Evolutionary conservation across 2,797 vertebrate species (phyloP), one percentile per base, ranked within the genome.

Genomic region (Pyrocephalus nanus): DNA sequence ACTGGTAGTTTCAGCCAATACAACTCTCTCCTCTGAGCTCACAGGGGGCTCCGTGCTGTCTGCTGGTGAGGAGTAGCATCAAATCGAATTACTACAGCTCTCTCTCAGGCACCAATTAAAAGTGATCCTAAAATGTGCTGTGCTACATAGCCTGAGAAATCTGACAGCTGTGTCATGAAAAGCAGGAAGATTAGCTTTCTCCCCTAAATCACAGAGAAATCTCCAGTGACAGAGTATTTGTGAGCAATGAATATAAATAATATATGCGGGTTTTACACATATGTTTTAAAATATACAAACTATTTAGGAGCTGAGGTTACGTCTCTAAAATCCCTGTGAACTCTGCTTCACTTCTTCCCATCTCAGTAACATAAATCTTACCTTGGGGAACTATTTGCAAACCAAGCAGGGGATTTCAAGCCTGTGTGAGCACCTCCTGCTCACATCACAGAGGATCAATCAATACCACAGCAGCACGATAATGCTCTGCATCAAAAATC

Each of bases 351-450:
- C 48, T 95, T 96, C 66, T 73, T 75, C 12, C 7, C 18, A 62
- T 72, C 53, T 76, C 65, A 43, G 26, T 43, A 70, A 72, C 77
- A 66, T 86, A 85, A 92, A 90, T 95, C 74, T 91, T 93, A 90
- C 75, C 83, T 74, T 27, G 43, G 90, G 47, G 78, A 86, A 54
- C 73, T 36, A 60, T 94, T 97, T 96, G 70, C 76, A 93, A 71
- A 66, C 30, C 51, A 54, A 57, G 64, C 47, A 86, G 87, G 53
- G 74, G 80, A 85, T 62, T 93, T 91, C 79, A 88, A 90, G 62
- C 54, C 78, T 77, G 15, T 76, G 20, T 81, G 85, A 95, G 45
- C 82, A 76, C 29, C 72, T 90, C 40, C 58, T 78, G 73, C 62
- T 64, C 47, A 45, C 82, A 61, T 83, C 29, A 11, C 48, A 62